These are phyloP conservation scores for Magallana gigas DNA, from an alignment of 1,140 invertebrate genomes.

Conservation along the genomic window DNA sequence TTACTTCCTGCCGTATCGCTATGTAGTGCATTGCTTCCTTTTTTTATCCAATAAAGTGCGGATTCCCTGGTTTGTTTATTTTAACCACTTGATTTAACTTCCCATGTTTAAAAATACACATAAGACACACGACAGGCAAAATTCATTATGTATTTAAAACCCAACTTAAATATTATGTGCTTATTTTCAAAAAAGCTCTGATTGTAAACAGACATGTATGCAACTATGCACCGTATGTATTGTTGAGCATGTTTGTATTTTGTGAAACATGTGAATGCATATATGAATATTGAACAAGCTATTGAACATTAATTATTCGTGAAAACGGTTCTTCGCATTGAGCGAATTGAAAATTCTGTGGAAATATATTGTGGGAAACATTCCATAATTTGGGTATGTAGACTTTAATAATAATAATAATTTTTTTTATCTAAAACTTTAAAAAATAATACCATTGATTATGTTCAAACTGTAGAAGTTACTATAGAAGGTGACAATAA, in stretches of 20 bases:
- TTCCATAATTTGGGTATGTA: no score
- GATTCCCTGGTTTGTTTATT: slow-evolving; percentile 16
- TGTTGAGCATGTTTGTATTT: neutral
- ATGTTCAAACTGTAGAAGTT: no score
- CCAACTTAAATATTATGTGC: slow-evolving; percentile 21
- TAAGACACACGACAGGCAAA: slow-evolving; percentile 2
- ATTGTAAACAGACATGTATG: slow-evolving; percentile 22
- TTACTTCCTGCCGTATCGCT: neutral
- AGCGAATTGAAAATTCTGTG: no score
- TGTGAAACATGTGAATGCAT: slow-evolving; percentile 7
- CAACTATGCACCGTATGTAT: slow-evolving; percentile 9
- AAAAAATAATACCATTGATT: no score
- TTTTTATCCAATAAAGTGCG: slow-evolving; percentile 27
- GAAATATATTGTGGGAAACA: no score
- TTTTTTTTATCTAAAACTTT: no score
- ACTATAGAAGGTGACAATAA: no score
- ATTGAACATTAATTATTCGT: neutral
- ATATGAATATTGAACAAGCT: neutral
- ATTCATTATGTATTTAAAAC: slow-evolving; percentile 39
- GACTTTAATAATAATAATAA: no score
- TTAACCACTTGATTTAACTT: slow-evolving; percentile 36
- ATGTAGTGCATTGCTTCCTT: slow-evolving; percentile 24
- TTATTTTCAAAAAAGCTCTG: slow-evolving; percentile 19
- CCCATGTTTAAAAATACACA: slow-evolving; percentile 29
- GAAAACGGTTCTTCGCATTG: neutral